Base-by-base conservation (phyloP, 53 echinoderm and acorn worm species). In the Paracentrotus lividus region DNA sequence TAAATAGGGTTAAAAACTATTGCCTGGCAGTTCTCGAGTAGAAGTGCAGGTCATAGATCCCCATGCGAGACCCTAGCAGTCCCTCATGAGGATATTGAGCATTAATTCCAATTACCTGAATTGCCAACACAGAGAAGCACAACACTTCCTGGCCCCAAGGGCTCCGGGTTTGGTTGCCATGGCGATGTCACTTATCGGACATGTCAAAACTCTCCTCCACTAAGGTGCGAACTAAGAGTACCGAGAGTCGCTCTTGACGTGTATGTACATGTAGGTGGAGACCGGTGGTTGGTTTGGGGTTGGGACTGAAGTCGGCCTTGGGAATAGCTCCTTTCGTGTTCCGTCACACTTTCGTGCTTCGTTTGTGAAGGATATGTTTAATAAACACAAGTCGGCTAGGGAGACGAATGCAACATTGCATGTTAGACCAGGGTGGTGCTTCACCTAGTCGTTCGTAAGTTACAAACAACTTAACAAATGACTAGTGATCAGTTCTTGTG, bases 51-150 rank as follows among this genome's bases (percentile, higher is more conserved):
- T 65, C 90, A 90, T 64, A 67, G 65, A 90, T 42, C 42, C 21
- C 65, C 90, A 64, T 31, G 38, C 42, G 90, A 90, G 90, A 90
- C 67, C 90, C 66, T 43, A 67, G 44, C 8, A 38, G 91, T 91
- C 91, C 91, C 91, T 76, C 91, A 34, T 75, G 75, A 91, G 91
- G 91, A 91, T 75, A 91, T 91, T 69, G 85, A 87, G 60, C 94
- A 94, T 90, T 94, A 90, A 94, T 89, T 77, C 61, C 94, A 94
- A 94, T 94, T 94, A 94, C 90, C 90, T 94, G 86, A 90, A 94
- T 94, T 94, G 94, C 90, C 94, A 94, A 94, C 94, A 88, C 77
- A 65, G 90, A 77, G 94, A 78, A 94, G 89, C 77, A 78, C 90
- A 94, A 90, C 77, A 90, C 84, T 94, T 94, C 94, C 94, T 94